These are phyloP conservation scores for Thymelicus acteon DNA, from an alignment of 2,888 invertebrate genomes.

Conservation along the genomic window DNA sequence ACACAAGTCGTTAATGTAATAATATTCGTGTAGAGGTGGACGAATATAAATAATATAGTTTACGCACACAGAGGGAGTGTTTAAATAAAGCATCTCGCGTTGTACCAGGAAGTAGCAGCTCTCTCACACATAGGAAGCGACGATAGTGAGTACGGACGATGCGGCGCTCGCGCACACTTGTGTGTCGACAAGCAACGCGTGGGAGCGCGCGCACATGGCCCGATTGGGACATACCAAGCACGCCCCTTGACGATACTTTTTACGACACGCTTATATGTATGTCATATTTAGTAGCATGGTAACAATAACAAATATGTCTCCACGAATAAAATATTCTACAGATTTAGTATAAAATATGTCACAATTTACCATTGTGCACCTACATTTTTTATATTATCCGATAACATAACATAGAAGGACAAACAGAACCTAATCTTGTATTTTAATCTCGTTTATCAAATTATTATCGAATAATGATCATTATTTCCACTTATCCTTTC, in stretches of 20 bases:
- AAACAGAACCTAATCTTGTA: neutral
- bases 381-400: neutral
- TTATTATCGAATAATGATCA: conserved; percentile 1
- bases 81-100: conserved; percentile 82
- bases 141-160: conserved; percentile 56
- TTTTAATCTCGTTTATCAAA: conserved; percentile 1
- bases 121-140: conserved; percentile 68
- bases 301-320: conserved; percentile 2
- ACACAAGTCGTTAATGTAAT: conserved; percentile 77
- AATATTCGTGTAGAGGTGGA: conserved; percentile 74
- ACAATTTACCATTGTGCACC: neutral
- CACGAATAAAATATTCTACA: conserved; percentile 10
- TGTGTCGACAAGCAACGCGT: conserved; percentile 76
- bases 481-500: conserved; percentile 6
- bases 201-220: conserved; percentile 84
- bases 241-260: conserved; percentile 82
- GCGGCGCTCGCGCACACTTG: conserved; percentile 82
- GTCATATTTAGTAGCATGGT: conserved; percentile 52
- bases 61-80: conserved; percentile 78
- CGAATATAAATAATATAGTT: conserved; percentile 79
- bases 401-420: conserved; percentile 2
- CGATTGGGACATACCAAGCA: conserved; percentile 80
- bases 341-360: neutral
- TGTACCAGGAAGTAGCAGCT: conserved; percentile 84
- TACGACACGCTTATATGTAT: conserved; percentile 70